Percentiles rank a stretch among this genome's conserved stretches.
These are phyloP conservation scores for Scaeva pyrastri DNA, from an alignment of 2,888 invertebrate genomes.

Conservation along the genomic window DNA sequence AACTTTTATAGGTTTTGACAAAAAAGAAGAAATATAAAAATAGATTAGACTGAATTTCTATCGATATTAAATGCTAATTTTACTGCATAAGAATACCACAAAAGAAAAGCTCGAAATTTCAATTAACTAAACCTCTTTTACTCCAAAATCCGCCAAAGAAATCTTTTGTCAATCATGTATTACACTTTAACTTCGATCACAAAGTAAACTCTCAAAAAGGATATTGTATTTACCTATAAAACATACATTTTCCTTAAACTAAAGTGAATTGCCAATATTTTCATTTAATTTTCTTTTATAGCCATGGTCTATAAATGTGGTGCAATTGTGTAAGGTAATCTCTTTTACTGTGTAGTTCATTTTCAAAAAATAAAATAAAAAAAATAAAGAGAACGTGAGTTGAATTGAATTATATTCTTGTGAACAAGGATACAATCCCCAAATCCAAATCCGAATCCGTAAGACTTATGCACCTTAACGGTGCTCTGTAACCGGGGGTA, in stretches of 20 bases:
- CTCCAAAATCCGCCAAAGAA: no score
- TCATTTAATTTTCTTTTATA: slow-evolving; percentile 18
- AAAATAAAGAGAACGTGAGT: slow-evolving; percentile 1
- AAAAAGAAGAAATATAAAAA: no score
- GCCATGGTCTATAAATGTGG: neutral
- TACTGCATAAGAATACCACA: no score
- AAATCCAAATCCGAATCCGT: slow-evolving; percentile 14
- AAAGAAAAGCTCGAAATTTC: no score
- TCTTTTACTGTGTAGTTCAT: neutral
- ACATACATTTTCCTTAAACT: neutral
- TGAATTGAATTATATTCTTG: slow-evolving; percentile 14
- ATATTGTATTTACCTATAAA: no score
- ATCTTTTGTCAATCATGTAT: no score
- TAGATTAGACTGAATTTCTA: no score
- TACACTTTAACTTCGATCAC: no score
- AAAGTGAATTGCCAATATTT: slow-evolving; percentile 1
- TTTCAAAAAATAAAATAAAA: neutral
- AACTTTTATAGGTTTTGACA: no score
- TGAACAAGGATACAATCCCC: slow-evolving; percentile 9
- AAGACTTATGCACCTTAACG: neutral
- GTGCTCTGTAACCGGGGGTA: slow-evolving; percentile 3
- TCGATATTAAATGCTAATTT: no score
- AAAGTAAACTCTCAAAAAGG: no score
- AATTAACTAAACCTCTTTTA: no score
- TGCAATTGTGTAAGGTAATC: slow-evolving; percentile 8